phyloP scores from a whole-genome alignment of 2,113 vertebrate species.

The Chroicocephalus ridibundus region DNA sequence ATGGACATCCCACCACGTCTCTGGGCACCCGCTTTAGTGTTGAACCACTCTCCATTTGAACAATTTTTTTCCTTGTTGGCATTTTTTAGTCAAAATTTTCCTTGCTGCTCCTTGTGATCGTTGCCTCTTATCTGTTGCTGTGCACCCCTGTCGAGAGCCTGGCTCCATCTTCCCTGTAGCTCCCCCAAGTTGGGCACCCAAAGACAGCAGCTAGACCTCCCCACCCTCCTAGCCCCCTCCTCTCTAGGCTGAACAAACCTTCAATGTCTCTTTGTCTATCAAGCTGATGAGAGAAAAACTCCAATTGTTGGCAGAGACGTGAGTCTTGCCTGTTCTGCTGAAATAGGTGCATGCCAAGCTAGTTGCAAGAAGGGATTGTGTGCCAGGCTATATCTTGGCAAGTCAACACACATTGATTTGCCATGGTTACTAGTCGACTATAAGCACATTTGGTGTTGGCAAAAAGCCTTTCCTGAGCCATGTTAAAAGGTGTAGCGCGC shows the following conservation, averaged over 20 bases:
- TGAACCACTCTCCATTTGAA: not conserved
- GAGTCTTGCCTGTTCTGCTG: not conserved
- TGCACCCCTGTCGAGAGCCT: not conserved
- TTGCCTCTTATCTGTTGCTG: not conserved
- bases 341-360: not conserved
- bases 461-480: conserved; percentile 15
- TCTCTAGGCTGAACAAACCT: not conserved
- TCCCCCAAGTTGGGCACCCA: not conserved
- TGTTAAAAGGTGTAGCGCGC: not conserved
- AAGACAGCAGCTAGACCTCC: not conserved
- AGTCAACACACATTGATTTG: not conserved
- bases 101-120: not conserved
- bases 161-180: not conserved
- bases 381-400: conserved; percentile 6
- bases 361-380: not conserved
- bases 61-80: not conserved
- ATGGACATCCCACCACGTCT: not conserved
- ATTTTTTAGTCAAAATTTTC: not conserved
- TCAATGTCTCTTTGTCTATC: not conserved
- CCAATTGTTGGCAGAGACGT: not conserved
- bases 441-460: not conserved
- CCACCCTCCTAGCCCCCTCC: not conserved
- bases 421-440: not conserved
- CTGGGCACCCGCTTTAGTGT: not conserved
- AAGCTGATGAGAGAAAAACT: not conserved